Base-by-base conservation (phyloP, 2,797 vertebrate genomes). In the Gila robusta region DNA sequence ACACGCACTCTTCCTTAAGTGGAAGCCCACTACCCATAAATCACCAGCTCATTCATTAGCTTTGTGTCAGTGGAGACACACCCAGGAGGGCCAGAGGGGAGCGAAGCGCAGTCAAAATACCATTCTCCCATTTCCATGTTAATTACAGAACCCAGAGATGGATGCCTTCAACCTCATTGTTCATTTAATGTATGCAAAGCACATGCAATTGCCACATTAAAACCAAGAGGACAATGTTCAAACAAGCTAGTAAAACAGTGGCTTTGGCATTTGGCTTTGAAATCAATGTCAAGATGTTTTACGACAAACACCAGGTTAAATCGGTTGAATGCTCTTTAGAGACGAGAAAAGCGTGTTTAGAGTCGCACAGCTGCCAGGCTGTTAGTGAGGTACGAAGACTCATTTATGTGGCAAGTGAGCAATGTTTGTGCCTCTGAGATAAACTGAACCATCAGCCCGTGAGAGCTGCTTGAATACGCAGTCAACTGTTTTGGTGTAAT, bases 81-180 rank as follows among this genome's bases (percentile, higher is more conserved):
- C 93, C 95, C 93, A 92, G 87, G 62, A 44, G 89, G 91, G 87
- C 81, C 70, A 85, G 71, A 88, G 88, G 88, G 87, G 90, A 88
- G 79, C 83, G 83, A 77, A 86, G 86, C 79, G 86, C 74, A 91
- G 93, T 88, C 87, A 89, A 92, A 93, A 94, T 90, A 92, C 89
- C 92, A 91, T 87, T 91, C 90, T 88, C 91, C 92, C 95, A 95
- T 95, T 95, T 95, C 94, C 94, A 95, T 96, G 94, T 95, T 95
- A 94, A 96, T 95, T 93, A 92, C 90, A 78, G 92, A 90, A 91
- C 73, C 47, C 12, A 6, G 6, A 94, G 94, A 95, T 94, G 92
- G 94, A 95, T 95, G 94, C 87, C 76, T 90, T 91, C 90, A 92
- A 92, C 91, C 93, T 90, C 91, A 90, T 89, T 91, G 91, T 88